Base-by-base conservation (phyloP, 2,113 vertebrate species). In the Setophaga coronata region DNA sequence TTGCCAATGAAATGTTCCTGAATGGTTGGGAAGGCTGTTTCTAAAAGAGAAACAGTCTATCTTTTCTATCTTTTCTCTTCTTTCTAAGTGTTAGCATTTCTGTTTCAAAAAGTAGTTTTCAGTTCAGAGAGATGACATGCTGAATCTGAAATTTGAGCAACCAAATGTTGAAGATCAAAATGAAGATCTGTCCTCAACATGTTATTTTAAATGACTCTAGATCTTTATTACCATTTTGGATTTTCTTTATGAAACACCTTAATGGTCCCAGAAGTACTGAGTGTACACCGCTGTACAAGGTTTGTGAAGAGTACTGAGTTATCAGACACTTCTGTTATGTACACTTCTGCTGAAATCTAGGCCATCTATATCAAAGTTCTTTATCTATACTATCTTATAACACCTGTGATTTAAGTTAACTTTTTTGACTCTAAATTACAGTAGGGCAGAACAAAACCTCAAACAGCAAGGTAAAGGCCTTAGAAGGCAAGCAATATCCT, bases 221-320 rank as follows among this genome's bases (percentile, higher is more conserved):
- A 28, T n/a, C 6, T 38, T 89, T 83, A 64, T 36, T 80, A n/a
- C 1, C 0, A 7, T 38, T 76, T 77, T 47, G 47, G 8, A 81
- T 60, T 24, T 21, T 69, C 6, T 64, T 78, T 69, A 9, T 70
- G 54, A 78, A 69, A 8, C 12, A 43, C 9, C 3, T 42, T 54
- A 40, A 18, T 56, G 1, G 45, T 70, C 11, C 45, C 2, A 1
- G 15, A 42, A 26, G 7, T 38, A 77, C 6, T 29, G 8, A 21
- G 1, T 19, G 4, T 34, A 45, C 16, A 80, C 5, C 0, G 1
- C 6, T 16, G 6, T 36, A 79, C 6, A 47, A 31, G 15, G 5
- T 69, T 69, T 64, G 1, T 81, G 40, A 92, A 73, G 13, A 36
- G 7, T 33, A 31, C 3, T 11, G 47, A 47, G 26, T 65, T 33